Base-by-base conservation (phyloP, 2,888 invertebrate genomes). In the Elegia similella region DNA sequence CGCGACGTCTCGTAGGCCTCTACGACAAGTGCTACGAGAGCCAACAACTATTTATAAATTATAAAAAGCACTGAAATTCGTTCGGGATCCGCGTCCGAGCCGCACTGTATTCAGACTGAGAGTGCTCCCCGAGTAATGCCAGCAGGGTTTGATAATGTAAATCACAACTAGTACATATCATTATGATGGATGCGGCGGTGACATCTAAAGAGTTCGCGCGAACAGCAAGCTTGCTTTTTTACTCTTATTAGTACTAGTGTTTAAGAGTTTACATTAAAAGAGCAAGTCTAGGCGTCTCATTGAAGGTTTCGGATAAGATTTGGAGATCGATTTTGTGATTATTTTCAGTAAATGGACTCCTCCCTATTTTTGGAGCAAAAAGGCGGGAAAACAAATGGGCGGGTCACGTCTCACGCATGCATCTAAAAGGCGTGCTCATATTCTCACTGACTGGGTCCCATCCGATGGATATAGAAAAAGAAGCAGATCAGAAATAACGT, bases 11-110 rank as follows among this genome's bases (percentile, higher is more conserved):
- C 82, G 86, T 84, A 84, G 85, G 67, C 70, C 62, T 81, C 85
- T 84, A 85, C 85, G 83, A 62, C 44, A 38, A 57, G 60, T 66
- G 81, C 84, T 84, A 84, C 86, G 86, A 71, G 58, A 69, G 72
- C 67, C 73, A 56, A 67, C 69, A 60, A 16, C 67, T 76, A 78
- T 75, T 74, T 71, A 69, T 72, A 77, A 69, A 68, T 62, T 62
- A 75, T 71, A 73, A 66, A 65, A 68, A 69, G 64, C 69, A 74
- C 79, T 77, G 72, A 71, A 66, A 63, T 30, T 48, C 15, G 42
- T n/a, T 30, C 42, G 38, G 47, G 34, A 42, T 10, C 47, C 32
- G 67, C 86, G 88, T 82, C 81, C 75, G 80, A 62, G 65, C 73
- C 62, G 79, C 75, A 72, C 84, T 73, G 72, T 72, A 75, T 68